phyloP scores from a whole-genome alignment of 2,797 vertebrate genomes.

The Tapera naevia region DNA sequence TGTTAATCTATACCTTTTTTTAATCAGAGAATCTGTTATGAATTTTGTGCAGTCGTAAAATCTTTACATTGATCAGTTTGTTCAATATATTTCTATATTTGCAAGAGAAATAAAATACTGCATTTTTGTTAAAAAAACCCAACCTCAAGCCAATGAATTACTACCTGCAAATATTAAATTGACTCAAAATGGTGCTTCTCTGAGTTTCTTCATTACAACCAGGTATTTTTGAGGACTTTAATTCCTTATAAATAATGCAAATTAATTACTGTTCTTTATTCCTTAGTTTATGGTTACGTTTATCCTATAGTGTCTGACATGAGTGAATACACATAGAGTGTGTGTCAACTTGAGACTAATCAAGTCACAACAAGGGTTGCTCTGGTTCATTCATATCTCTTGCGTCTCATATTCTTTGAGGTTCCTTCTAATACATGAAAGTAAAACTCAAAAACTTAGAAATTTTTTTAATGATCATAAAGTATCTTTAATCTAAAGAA shows the following conservation, averaged over 20 bases:
- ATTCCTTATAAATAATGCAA: neutral
- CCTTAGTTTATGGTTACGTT: neutral
- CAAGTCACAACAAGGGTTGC: neutral
- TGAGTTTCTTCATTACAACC: neutral
- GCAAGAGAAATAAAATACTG: neutral
- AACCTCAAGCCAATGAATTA: neutral
- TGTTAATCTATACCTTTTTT: neutral
- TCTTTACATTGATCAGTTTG: neutral
- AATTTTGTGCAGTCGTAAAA: neutral
- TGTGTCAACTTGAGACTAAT: neutral
- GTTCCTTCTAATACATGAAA: neutral
- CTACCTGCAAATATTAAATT: neutral
- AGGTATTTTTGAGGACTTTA: neutral
- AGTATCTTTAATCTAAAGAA: neutral
- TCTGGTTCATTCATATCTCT: neutral
- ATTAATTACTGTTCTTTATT: neutral
- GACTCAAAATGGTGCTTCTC: neutral
- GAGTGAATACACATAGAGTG: neutral
- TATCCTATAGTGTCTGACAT: neutral
- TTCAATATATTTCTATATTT: neutral
- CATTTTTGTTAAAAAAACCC: neutral
- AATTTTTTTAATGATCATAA: conserved; percentile 2
- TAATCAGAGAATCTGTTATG: neutral
- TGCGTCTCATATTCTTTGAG: neutral
- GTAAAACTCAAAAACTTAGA: neutral